Percentiles rank a stretch among this genome's conserved stretches.
phyloP scores from a whole-genome alignment of 2,888 invertebrate species.

The Hyppa rectilinea region DNA sequence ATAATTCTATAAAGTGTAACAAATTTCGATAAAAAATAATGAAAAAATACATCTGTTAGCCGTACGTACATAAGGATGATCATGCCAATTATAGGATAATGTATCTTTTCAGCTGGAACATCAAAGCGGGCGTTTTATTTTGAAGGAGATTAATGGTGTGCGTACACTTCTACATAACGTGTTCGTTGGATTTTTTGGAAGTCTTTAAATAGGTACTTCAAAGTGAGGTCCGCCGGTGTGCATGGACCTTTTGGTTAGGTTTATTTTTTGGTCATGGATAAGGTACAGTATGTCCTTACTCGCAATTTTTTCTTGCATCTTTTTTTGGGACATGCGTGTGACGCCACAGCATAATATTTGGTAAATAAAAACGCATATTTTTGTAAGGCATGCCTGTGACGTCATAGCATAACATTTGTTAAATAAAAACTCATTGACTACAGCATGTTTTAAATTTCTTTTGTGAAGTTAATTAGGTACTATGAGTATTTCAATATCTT shows the following conservation, averaged over 20 bases:
- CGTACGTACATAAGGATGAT: slow-evolving; percentile 49
- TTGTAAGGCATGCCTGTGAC: no score
- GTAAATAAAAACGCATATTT: no score
- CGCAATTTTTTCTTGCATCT: not conserved
- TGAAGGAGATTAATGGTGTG: slow-evolving; percentile 62
- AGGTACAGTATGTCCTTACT: not conserved
- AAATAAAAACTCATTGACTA: no score
- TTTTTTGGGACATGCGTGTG: not conserved
- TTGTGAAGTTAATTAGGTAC: no score
- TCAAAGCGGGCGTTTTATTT: slow-evolving; percentile 65
- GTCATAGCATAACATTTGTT: no score
- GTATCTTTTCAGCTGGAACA: slow-evolving; percentile 62
- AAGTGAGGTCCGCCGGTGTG: slow-evolving; percentile 29
- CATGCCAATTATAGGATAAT: slow-evolving; percentile 64
- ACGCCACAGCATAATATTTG: not conserved
- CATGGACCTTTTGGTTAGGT: slow-evolving; percentile 8
- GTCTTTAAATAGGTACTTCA: slow-evolving; percentile 59
- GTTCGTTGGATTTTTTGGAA: slow-evolving; percentile 37
- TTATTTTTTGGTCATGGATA: slow-evolving; percentile 1
- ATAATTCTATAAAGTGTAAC: slow-evolving; percentile 26
- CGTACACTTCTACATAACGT: slow-evolving; percentile 42
- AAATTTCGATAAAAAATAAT: slow-evolving; percentile 17
- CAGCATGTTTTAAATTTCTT: no score
- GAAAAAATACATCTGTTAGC: slow-evolving; percentile 51
- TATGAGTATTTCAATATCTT: no score